Conservation (phyloP, 2,113 vertebrate species). For the Acanthisitta chloris region DNA sequence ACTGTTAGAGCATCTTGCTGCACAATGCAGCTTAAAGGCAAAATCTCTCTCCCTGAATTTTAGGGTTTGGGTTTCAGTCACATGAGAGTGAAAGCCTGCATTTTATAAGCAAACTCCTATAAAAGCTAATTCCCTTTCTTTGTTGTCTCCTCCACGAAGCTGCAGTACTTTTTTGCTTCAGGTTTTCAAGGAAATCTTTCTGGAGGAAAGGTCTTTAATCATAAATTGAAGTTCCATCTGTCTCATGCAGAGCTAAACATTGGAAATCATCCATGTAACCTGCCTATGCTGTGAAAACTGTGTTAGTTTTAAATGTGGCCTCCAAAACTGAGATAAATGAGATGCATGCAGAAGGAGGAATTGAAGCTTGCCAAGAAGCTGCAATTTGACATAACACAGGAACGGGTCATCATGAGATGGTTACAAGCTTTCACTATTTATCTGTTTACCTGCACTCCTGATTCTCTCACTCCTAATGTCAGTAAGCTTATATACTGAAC, state of each 20-base stretch:
- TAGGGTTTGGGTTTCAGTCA: neutral
- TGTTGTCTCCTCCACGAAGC: neutral
- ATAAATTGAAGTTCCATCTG: neutral
- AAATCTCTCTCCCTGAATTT: neutral
- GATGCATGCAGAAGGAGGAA: neutral
- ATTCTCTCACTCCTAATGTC: neutral
- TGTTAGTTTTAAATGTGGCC: neutral
- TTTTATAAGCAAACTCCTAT: neutral
- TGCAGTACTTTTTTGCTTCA: neutral
- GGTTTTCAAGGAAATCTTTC: neutral
- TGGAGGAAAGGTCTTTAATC: neutral
- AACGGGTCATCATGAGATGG: accelerated
- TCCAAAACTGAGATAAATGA: neutral
- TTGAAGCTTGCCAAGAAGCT: neutral
- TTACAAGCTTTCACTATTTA: neutral
- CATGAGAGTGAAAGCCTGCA: neutral
- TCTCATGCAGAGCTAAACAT: neutral
- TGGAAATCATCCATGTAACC: neutral
- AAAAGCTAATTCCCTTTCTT: neutral
- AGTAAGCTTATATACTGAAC: neutral
- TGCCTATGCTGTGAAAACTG: neutral
- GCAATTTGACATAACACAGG: neutral
- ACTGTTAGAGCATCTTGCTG: neutral
- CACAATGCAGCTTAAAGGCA: neutral
- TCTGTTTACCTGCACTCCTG: neutral